Evolutionary conservation across 2,888 invertebrate species (phyloP).

Genomic region (Gymnocheta viridis): DNA sequence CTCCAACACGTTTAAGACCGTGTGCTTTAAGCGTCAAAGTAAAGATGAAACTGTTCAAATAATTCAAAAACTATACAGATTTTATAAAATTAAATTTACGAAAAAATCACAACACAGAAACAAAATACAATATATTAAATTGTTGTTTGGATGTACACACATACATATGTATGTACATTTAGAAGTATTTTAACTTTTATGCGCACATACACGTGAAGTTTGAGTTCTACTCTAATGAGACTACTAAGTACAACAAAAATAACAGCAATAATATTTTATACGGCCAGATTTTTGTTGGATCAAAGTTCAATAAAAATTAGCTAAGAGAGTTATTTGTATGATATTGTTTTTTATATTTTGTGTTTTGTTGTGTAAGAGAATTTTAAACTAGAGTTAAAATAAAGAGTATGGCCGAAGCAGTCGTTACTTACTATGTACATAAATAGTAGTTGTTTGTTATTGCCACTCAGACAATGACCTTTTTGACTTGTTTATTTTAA

Average conservation of each 20-base stretch:
- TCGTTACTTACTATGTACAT: not conserved
- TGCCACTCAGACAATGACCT: slow-evolving; percentile 41
- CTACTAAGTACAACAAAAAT: not conserved
- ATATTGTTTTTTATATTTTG: not conserved
- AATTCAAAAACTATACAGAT: slow-evolving; percentile 60
- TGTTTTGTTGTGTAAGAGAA: slow-evolving; percentile 21
- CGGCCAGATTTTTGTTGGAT: slow-evolving; percentile 28
- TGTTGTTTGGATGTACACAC: slow-evolving; percentile 1
- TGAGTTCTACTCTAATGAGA: slow-evolving; percentile 53
- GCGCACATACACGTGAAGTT: slow-evolving; percentile 42
- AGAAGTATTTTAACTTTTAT: not conserved
- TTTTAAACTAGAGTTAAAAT: not conserved
- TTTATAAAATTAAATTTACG: slow-evolving; percentile 52
- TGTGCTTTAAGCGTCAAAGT: slow-evolving; percentile 57
- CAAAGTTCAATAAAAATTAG: slow-evolving; percentile 40
- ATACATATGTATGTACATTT: not conserved
- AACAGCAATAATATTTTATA: not conserved
- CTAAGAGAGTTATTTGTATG: slow-evolving; percentile 20
- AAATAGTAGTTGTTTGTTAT: not conserved
- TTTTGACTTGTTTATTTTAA: slow-evolving; percentile 32
- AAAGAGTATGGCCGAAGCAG: not conserved
- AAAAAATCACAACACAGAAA: slow-evolving; percentile 20
- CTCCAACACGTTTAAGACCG: slow-evolving; percentile 6
- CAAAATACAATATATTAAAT: slow-evolving; percentile 1
- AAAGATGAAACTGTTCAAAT: slow-evolving; percentile 67